Conservation (phyloP, 2,113 vertebrate species). For the Pelvicachromis taeniatus region DNA sequence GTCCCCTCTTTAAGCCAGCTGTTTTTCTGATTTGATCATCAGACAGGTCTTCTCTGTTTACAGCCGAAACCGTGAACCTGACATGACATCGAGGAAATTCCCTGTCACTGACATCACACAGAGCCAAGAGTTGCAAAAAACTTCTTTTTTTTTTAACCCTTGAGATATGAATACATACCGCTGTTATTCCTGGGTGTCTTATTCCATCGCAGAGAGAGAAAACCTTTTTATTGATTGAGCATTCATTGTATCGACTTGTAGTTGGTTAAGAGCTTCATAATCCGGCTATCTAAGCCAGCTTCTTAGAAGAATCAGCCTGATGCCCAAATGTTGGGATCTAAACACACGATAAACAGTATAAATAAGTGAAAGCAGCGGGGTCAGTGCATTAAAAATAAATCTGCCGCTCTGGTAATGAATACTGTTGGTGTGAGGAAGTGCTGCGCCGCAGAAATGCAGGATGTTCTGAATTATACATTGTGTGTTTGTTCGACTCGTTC, state of each 20-base stretch:
- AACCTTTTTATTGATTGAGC: accelerated
- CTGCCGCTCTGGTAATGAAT: conserved; percentile 20
- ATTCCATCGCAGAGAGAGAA: neutral
- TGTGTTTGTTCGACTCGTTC: conserved; percentile 40
- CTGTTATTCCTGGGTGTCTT: neutral
- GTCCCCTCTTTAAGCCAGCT: accelerated
- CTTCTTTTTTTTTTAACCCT: neutral
- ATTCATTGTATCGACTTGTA: neutral
- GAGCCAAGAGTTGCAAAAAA: neutral
- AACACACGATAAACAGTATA: neutral
- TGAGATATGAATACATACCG: neutral
- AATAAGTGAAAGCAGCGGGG: conserved; percentile 1
- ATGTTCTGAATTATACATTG: conserved; percentile 50
- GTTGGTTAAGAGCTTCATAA: neutral
- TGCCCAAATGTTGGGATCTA: neutral
- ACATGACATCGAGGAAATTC: neutral
- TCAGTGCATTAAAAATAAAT: conserved; percentile 27
- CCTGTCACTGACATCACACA: neutral
- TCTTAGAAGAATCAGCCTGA: neutral
- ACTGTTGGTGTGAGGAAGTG: neutral
- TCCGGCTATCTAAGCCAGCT: neutral
- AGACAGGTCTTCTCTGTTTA: neutral
- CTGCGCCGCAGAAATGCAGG: conserved; percentile 1
- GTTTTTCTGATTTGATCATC: neutral
- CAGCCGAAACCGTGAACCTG: neutral